Base-by-base conservation (phyloP, 2,888 invertebrate genomes). In the Incurvaria masculella region DNA sequence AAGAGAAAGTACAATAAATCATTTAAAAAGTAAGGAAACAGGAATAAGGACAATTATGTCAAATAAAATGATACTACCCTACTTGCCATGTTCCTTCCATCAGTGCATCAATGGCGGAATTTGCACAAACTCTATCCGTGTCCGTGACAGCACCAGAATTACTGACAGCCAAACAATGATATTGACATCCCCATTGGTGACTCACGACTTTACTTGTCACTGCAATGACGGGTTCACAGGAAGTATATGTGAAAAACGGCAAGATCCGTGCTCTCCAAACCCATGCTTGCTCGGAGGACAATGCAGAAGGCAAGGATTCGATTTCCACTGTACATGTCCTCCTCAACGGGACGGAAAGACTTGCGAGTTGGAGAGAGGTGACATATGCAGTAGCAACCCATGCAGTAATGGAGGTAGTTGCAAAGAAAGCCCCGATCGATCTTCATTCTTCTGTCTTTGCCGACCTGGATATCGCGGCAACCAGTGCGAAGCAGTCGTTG, bases 371-470 rank as follows among this genome's bases (percentile, higher is more conserved):
- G 92, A 94, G 64, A 82, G 88, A 56, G 90, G 91, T 26, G 91
- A 93, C 58, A 89, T 87, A 0, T 96, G 95, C 62, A 87, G 88
- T 45, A 87, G 84, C 45, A 90, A 88, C 61, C 94, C 94, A 0
- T 96, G 96, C 63, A 85, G 86, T 59, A 95, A 96, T 64, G 94
- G 94, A 8, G 96, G 95, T 2, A 91, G 93, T 0, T 96, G 96
- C 59, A 87, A 91, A 56, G 91, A 91, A 62, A 91, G 91, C 61
- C 86, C 90, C 0, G 93, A 94, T 60, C 89, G 90, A 43, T 89
- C 89, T 21, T 89, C 91, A 23, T 96, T 91, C 82, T 94, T 93
- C 69, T 97, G 97, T 60, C 75, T 93, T 1, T 97, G 97, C 64
- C 84, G 94, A 2, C 90, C 93, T 2, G 95, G 95, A 1, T 97